Conservation (phyloP, 2,113 vertebrate species). For the Turdus rufiventris region DNA sequence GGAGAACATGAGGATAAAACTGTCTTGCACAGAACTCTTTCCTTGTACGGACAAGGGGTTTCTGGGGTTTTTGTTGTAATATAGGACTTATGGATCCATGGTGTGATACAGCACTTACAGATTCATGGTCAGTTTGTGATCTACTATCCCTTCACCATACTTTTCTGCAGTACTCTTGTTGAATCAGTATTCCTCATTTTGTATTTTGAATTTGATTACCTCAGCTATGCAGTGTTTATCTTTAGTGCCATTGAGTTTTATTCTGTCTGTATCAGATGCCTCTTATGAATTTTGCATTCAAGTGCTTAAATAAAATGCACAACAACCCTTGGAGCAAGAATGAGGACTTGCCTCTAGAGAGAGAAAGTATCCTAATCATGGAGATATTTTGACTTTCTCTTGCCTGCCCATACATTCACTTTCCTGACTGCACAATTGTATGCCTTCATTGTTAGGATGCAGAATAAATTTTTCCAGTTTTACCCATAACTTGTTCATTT, state of each 20-base stretch:
- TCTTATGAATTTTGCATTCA: neutral
- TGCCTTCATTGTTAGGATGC: neutral
- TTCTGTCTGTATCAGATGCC: neutral
- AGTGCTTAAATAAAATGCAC: neutral
- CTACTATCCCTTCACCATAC: neutral
- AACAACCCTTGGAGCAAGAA: neutral
- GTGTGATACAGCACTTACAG: neutral
- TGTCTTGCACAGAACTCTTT: neutral
- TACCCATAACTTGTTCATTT: neutral
- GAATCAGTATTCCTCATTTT: neutral
- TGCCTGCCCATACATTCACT: neutral
- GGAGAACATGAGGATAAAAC: neutral
- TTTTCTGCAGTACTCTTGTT: neutral
- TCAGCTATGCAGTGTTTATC: neutral
- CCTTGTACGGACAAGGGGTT: neutral
- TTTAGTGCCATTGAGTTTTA: neutral
- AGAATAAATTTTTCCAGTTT: neutral
- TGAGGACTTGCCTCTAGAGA: neutral
- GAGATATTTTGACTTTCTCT: neutral
- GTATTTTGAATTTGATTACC: neutral
- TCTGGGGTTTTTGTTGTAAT: neutral
- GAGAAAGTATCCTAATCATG: neutral
- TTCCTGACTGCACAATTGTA: neutral
- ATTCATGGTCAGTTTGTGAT: neutral
- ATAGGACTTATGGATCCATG: neutral